Base-by-base conservation (phyloP, 2,888 invertebrate genomes). In the Seladonia tumulorum region DNA sequence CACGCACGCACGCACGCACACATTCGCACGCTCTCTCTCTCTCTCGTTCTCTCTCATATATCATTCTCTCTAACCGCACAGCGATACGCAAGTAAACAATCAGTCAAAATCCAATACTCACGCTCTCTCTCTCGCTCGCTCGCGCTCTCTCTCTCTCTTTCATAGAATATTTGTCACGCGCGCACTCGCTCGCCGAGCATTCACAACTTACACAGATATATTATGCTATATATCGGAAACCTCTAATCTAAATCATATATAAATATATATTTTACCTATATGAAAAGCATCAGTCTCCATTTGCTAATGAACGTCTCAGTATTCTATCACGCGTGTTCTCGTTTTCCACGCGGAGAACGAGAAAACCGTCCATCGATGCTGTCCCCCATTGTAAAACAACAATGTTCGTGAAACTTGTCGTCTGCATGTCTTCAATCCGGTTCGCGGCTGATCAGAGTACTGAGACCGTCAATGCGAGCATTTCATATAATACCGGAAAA, bases 211-310 rank as follows among this genome's bases (percentile, higher is more conserved):
- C 92, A 89, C 92, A 63, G 63, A 90, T 93, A 92, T 90, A 91
- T 92, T 91, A 92, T 88, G 89, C 88, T 90, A 91, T 77, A 53
- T 77, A 77, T 93, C 91, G 87, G 92, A 92, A 92, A 92, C 89
- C 83, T 91, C 92, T 93, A 93, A 92, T 91, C 93, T 94, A 94
- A 93, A 93, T 93, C 91, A 92, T 93, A 93, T 93, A 94, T 93
- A 94, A 94, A 95, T 95, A 94, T 94, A 95, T 95, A 94, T 94
- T 94, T 94, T 92, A 94, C 94, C 93, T 94, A 94, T 95, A 94
- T 95, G 95, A 94, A 95, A 95, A 94, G 94, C 94, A 92, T 95
- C 95, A 95, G 94, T 94, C 94, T 94, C 94, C 92, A 93, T 91
- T 89, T 93, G 93, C 93, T 91, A 91, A 91, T 88, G 89, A 91